Base-by-base conservation (phyloP, 1,140 invertebrate species). In the Aphis craccivora region DNA sequence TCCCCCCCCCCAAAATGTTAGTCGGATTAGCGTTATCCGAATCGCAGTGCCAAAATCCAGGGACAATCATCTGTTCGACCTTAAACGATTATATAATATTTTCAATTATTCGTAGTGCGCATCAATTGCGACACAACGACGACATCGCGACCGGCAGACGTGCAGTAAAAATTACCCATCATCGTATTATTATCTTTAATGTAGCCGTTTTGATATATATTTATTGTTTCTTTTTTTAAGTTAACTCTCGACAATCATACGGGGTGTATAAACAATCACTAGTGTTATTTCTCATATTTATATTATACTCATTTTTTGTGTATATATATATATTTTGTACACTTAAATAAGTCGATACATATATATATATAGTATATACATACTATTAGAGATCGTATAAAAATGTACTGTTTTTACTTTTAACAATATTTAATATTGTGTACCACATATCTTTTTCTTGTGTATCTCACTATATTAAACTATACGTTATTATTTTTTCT, bases 191-290 rank as follows among this genome's bases (percentile, higher is more conserved):
- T n/a, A n/a, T 76, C 60, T 76, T 1, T 67, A 76, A 6, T 18
- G 60, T 76, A 76, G 45, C 30, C 25, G 11, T 55, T 53, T 53
- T 55, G 14, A 37, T 25, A 89, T 55, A 37, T 53, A 51, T 88
- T 76, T 18, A 76, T n/a, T 0, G 30, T 88, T 88, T 88, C 53
- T 76, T 76, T 25, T 91, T 92, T 92, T 30, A 14, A 18, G 48
- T 45, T 18, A 83, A 83, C 25, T 55, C 67, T 92, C 81, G 91
- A 92, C 91, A 92, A 92, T 92, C 91, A 92, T 83, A 83, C 48
- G 91, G 91, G 91, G 81, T 92, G 76, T 83, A 25, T 90, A 60
- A 84, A 92, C 91, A 92, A 92, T 92, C 91, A 92, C 76, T 92
- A 92, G 91, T 51, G n/a, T 92, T 84, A 83, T 48, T 83, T 91